Conservation (phyloP, 2,888 invertebrate species). For the Agriotes lineatus region DNA sequence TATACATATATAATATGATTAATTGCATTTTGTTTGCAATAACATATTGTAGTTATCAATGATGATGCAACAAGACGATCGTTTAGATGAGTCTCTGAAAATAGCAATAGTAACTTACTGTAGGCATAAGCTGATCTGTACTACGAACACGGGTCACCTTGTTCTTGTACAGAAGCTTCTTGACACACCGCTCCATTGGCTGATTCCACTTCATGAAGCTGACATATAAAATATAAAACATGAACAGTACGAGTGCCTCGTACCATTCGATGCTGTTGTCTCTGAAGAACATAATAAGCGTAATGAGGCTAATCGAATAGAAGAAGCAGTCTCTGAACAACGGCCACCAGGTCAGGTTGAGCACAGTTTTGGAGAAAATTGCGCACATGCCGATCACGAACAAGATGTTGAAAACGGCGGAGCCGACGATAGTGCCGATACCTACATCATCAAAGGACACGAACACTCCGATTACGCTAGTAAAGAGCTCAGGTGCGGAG, state of each 20-base stretch:
- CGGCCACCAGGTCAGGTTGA: slow-evolving; percentile 98
- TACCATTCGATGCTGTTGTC: slow-evolving; percentile 94
- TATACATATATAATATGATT: too few species aligned
- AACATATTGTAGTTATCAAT: too few species aligned
- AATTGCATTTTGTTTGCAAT: too few species aligned
- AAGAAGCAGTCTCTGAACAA: slow-evolving; percentile 97
- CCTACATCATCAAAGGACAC: slow-evolving; percentile 98
- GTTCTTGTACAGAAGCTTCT: slow-evolving; percentile 93
- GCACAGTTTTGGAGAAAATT: slow-evolving; percentile 91
- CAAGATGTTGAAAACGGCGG: slow-evolving; percentile 97
- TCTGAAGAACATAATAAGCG: slow-evolving; percentile 94
- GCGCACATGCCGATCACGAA: slow-evolving; percentile 99
- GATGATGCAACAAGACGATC: too few species aligned
- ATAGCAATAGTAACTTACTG: too few species aligned
- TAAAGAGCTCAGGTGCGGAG: slow-evolving; percentile 97
- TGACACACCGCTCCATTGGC: slow-evolving; percentile 87
- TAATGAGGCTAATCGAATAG: slow-evolving; percentile 92
- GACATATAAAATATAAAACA: slow-evolving; percentile 91
- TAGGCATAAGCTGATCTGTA: slow-evolving; percentile 96
- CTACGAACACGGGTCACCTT: slow-evolving; percentile 94
- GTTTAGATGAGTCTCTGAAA: too few species aligned
- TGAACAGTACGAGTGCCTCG: slow-evolving; percentile 91
- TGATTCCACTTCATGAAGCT: slow-evolving; percentile 97
- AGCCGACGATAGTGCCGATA: slow-evolving; percentile 98
- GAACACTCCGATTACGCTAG: slow-evolving; percentile 97